These are phyloP conservation scores for Drosophila tsacasi DNA, from an alignment of 1,140 invertebrate species.

Conservation along the genomic window DNA sequence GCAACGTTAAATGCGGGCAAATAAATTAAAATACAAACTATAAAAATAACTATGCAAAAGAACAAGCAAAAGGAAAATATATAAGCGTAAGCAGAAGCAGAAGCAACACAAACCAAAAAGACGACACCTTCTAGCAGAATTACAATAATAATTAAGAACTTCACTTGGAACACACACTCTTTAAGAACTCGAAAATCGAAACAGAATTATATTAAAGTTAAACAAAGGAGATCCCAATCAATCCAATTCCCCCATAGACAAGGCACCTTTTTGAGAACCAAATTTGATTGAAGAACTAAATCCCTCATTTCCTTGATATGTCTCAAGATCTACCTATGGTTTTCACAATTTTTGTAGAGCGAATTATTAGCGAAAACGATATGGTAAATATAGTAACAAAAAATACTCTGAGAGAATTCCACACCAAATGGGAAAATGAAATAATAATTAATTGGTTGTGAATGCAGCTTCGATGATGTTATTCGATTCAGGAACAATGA, in stretches of 20 bases:
- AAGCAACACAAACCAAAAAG: slow-evolving; percentile 39
- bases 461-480: slow-evolving; percentile 76
- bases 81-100: slow-evolving; percentile 35
- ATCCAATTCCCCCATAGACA: slow-evolving; percentile 55
- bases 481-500: slow-evolving; percentile 68
- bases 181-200: slow-evolving; percentile 33
- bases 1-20: slow-evolving; percentile 47
- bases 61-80: slow-evolving; percentile 55
- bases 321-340: slow-evolving; percentile 40
- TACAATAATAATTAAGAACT: slow-evolving; percentile 77
- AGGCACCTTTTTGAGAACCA: slow-evolving; percentile 48
- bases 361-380: slow-evolving; percentile 33
- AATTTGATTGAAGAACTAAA: slow-evolving; percentile 38
- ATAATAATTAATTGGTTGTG: slow-evolving; percentile 83
- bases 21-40: slow-evolving; percentile 59
- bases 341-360: slow-evolving; percentile 48
- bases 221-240: slow-evolving; percentile 24
- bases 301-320: slow-evolving; percentile 39
- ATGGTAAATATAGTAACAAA: slow-evolving; percentile 29
- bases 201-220: slow-evolving; percentile 42
- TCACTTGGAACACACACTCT: slow-evolving; percentile 59
- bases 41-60: slow-evolving; percentile 46
- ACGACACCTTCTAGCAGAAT: slow-evolving; percentile 74
- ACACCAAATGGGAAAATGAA: slow-evolving; percentile 39
- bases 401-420: slow-evolving; percentile 41